Evolutionary conservation across 1,140 invertebrate species (phyloP), one percentile per base, ranked within the genome.

Genomic region (Zaprionus capensis): DNA sequence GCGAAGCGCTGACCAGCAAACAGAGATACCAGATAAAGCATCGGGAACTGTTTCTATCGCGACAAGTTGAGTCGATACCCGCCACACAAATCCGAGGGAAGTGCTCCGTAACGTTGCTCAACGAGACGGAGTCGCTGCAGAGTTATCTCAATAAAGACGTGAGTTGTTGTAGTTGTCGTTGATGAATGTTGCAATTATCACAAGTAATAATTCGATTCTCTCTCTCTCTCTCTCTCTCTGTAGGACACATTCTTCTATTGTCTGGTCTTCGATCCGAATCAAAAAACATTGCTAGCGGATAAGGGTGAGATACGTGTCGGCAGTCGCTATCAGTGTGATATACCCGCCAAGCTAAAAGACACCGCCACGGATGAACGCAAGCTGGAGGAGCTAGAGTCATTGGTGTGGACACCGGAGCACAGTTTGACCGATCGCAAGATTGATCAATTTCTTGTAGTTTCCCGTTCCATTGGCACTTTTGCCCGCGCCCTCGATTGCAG

Each of bases 191-290:
- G n/a, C 9, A 6, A 15, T 46, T 34, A 34, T 34, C 31, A 34
- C 2, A 62, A 31, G 15, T 34, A 9, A 0, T 6, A 36, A 15
- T 14, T 26, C 24, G 4, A 26, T 5, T 26, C 26, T 67, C 24
- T n/a, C 0, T 11, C 5, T 49, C 28, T 28, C 26, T 67, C 26
- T n/a, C 0, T 9, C 5, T 49, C 1, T 34, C 59, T 93, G 91
- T 94, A 98, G 95, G 98, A 99, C 94, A 97, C 97, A 92, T 99
- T 99, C 95, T 99, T 99, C 94, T 99, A 99, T 94, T 99, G 99
- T 93, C 95, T 99, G 93, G 99, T 99, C 76, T 99, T 99, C 94
- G 99, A 99, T 95, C 99, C 99, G 73, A 96, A 97, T 93, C 98
- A 99, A 94, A 99, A 99, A 94, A 99, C 99, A 88, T 95, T 99